phyloP scores from a whole-genome alignment of 2,888 invertebrate species.

The Lypha dubia region DNA sequence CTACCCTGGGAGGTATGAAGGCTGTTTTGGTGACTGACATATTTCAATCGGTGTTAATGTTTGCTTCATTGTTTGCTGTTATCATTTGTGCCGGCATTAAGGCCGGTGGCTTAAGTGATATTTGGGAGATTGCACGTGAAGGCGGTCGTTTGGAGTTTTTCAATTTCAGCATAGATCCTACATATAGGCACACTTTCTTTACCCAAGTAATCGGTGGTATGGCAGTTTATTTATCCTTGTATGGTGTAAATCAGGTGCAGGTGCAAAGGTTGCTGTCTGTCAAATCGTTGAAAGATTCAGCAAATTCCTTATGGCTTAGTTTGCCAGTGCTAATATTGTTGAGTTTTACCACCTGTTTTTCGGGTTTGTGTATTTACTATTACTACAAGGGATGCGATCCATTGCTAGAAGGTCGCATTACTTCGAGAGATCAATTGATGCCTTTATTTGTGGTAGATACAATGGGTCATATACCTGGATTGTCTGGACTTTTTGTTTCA shows the following conservation, averaged over 20 bases:
- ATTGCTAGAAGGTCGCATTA: conserved; percentile 85
- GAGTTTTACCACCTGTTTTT: conserved; percentile 89
- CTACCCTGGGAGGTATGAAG: conserved; percentile 95
- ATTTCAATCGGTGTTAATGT: conserved; percentile 93
- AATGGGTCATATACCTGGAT: conserved; percentile 89
- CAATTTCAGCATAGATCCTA: conserved; percentile 90
- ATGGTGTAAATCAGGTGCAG: conserved; percentile 95
- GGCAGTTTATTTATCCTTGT: conserved; percentile 91
- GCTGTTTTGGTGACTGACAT: conserved; percentile 95
- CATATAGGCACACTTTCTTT: conserved; percentile 93
- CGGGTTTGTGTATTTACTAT: conserved; percentile 93
- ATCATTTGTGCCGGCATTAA: conserved; percentile 89
- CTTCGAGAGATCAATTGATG: conserved; percentile 90
- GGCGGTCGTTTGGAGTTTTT: conserved; percentile 89
- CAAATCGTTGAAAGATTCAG: conserved; percentile 88
- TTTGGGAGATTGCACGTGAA: conserved; percentile 88
- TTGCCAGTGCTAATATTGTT: conserved; percentile 91
- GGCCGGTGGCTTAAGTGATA: conserved; percentile 88
- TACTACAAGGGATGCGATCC: conserved; percentile 94
- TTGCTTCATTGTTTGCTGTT: conserved; percentile 90
- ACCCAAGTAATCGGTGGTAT: conserved; percentile 91
- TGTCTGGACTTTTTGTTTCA: conserved; percentile 95
- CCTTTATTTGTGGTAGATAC: conserved; percentile 91
- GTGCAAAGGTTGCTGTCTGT: conserved; percentile 90
- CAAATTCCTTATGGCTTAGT: conserved; percentile 90